A percentile compares a stretch with the other conserved stretches of the same genome.
Conservation (phyloP, 2,797 vertebrate genomes). For the Parauchenoglanis ngamensis region DNA sequence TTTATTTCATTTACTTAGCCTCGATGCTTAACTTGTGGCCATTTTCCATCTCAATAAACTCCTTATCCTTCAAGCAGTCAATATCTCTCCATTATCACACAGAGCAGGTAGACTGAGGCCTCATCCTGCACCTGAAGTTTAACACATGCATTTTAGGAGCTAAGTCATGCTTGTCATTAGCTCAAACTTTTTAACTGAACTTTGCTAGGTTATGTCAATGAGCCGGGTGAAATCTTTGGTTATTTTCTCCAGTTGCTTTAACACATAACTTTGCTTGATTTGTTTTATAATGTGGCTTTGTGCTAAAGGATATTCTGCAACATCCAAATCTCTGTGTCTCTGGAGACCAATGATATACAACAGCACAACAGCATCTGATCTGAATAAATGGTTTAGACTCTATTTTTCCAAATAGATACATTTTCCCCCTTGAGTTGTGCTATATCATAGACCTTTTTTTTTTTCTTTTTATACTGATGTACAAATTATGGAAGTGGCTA, state of each 20-base stretch:
- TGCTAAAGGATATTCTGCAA: background rate
- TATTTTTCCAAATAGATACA: background rate
- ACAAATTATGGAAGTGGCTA: background rate
- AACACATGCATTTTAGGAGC: slow-evolving; percentile 24
- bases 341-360: background rate
- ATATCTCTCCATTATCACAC: slow-evolving; percentile 54
- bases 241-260: background rate
- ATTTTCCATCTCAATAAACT: slow-evolving; percentile 81
- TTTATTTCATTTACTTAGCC: slow-evolving; percentile 83
- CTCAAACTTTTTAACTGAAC: slow-evolving; percentile 13
- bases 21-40: slow-evolving; percentile 77
- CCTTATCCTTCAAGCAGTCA: slow-evolving; percentile 59
- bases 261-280: background rate
- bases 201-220: background rate
- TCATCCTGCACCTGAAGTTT: slow-evolving; percentile 33
- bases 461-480: background rate
- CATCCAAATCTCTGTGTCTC: background rate
- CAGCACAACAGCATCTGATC: background rate
- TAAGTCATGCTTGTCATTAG: background rate
- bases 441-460: background rate
- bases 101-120: slow-evolving; percentile 35
- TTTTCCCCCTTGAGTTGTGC: background rate
- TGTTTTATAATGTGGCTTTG: background rate
- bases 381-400: background rate
- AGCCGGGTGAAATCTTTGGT: background rate